phyloP scores from a whole-genome alignment of 2,888 invertebrate genomes.

The Mesorhabditis belari region DNA sequence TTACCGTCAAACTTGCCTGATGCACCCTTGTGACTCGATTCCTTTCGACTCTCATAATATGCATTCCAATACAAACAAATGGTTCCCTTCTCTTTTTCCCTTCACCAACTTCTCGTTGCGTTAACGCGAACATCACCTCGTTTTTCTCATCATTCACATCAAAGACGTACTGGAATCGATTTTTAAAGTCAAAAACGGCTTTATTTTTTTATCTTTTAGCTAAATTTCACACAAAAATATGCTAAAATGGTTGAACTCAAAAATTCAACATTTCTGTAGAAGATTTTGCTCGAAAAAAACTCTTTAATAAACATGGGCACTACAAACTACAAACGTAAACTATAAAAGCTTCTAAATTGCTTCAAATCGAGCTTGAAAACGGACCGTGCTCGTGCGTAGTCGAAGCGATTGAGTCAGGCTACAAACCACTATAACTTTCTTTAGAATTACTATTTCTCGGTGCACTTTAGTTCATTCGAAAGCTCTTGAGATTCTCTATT shows the following conservation, averaged over 20 bases:
- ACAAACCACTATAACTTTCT: too few species aligned
- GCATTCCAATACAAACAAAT: slow-evolving; percentile 52
- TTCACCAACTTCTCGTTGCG: slow-evolving; percentile 38
- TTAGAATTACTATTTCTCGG: too few species aligned
- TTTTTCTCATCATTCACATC: slow-evolving; percentile 29
- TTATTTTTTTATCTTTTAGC: background rate
- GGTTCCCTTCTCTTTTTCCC: slow-evolving; percentile 43
- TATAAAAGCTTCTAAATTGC: too few species aligned
- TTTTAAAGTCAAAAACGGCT: slow-evolving; percentile 1
- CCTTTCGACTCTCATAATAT: slow-evolving; percentile 51
- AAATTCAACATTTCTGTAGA: too few species aligned
- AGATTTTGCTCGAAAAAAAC: too few species aligned
- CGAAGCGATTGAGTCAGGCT: too few species aligned
- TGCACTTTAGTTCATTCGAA: too few species aligned
- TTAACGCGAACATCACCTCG: slow-evolving; percentile 48
- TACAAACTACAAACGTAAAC: too few species aligned
- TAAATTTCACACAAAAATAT: background rate
- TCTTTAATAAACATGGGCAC: too few species aligned
- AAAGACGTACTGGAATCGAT: slow-evolving; percentile 36
- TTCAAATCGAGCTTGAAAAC: too few species aligned
- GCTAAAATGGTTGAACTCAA: background rate
- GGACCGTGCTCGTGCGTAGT: too few species aligned
- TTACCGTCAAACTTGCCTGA: slow-evolving; percentile 42
- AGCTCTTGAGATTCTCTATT: too few species aligned
- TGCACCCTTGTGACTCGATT: slow-evolving; percentile 57